Base-by-base conservation (phyloP, 1,140 invertebrate species). In the Habropoda laboriosa region DNA sequence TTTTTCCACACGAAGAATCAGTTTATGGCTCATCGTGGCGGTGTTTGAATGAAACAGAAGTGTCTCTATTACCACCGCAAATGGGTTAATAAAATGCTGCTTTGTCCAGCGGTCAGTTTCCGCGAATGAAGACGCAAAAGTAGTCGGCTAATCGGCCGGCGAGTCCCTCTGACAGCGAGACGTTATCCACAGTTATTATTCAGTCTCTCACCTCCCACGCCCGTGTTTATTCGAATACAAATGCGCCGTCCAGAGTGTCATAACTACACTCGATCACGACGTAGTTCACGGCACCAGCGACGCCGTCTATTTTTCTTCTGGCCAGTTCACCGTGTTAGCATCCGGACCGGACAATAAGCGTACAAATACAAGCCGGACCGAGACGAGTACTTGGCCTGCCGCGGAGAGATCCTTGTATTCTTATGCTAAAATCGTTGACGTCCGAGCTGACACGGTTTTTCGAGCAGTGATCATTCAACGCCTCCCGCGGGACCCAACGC, bases 221-320 rank as follows among this genome's bases (percentile, higher is more conserved):
- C 57, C 80, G 74, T 81, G 80, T 85, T 83, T 82, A 85, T 86
- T 86, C 83, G 80, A 85, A 82, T 85, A 85, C 83, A 79, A 86
- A 81, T 82, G 83, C 61, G 79, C 83, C 80, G 80, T 85, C 85
- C 68, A 21, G 71, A 60, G 80, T 76, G 85, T 86, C 85, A 85
- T 86, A 86, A 86, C 83, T 86, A 76, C 83, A 86, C 85, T 86
- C 85, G 85, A 86, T 86, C 85, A 86, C 75, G 49, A 63, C 75
- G 74, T 58, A 61, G 73, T 77, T 82, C 84, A 79, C 75, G 60
- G 80, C 38, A 58, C 67, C 83, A 68, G 74, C 55, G 83, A 81
- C 83, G 83, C 80, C 66, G 68, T 77, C 83, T 81, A 86, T 86
- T 86, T 86, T 86, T 86, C 84, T 86, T 82, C 53, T 68, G 42